Evolutionary conservation across 2,888 invertebrate species (phyloP), one percentile per base, ranked within the genome.

Genomic region (Athrips mouffetella): DNA sequence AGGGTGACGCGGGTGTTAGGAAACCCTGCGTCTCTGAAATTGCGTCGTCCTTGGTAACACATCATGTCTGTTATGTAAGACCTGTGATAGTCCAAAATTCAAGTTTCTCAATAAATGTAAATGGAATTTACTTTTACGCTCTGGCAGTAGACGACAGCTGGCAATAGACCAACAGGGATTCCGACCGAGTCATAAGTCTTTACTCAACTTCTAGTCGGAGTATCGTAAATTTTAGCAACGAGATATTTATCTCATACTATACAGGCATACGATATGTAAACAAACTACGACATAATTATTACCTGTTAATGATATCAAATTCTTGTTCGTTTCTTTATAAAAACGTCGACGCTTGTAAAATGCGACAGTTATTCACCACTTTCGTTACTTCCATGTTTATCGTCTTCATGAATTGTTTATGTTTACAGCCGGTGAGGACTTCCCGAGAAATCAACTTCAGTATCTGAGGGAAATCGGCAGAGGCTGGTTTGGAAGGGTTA

Each of bases 401-500:
- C n/a, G n/a, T 7, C 25, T 20, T 37, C 11, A 21, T 20, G 10
- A 16, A 11, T 37, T 27, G 41, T 41, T 5, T 30, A 27, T 62
- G 49, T 51, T 76, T 76, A 11, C 73, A 87, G 86, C 73, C 30
- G 80, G 70, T 25, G 89, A 88, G 54, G 92, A 93, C 72, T 93
- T 95, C 65, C 93, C 95, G 0, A 89, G 96, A 58, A 91, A 91
- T 63, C 92, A 93, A 67, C 80, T 96, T 59, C 94, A 95, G 73
- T 96, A 96, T 77, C 90, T 96, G 11, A 91, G 93, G 65, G 95
- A 96, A 82, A 90, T 96, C 51, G 95, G 95, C 1, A 91, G 91
- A 56, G 95, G 96, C 33, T 96, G 96, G 95, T 96, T 96, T 79
- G 96, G 96, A 47, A 92, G 91, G 74, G 91, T 91, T 70, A 76